A percentile compares a stretch with the other conserved stretches of the same genome.
Evolutionary conservation across 2,113 vertebrate species (phyloP).

Genomic region (Eurypyga helias): DNA sequence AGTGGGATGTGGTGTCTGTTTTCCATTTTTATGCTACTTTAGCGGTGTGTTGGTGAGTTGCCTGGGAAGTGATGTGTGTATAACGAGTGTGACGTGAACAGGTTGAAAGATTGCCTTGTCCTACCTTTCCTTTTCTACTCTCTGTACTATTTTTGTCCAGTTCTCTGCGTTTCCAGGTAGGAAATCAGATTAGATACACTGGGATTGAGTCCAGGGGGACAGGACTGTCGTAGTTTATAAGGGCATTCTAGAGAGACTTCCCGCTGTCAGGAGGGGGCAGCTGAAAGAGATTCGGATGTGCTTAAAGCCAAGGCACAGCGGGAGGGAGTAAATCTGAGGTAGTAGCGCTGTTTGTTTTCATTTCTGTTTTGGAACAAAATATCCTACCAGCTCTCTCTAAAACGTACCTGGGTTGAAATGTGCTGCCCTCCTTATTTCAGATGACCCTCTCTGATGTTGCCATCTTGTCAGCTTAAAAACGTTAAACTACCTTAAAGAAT

Average conservation of each 20-base stretch:
- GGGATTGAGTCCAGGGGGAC: not conserved
- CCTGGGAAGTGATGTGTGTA: not conserved
- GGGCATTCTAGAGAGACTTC: not conserved
- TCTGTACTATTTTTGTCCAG: not conserved
- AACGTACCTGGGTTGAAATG: not conserved
- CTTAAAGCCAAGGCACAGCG: not conserved
- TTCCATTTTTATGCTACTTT: not conserved
- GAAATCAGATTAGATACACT: not conserved
- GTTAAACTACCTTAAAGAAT: not conserved
- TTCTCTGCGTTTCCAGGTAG: not conserved
- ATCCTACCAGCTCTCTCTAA: not conserved
- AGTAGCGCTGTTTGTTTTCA: not conserved
- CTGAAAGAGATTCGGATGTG: not conserved
- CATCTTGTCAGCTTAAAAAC: not conserved
- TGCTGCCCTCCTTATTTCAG: not conserved
- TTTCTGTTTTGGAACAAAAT: not conserved
- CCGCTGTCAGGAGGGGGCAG: not conserved
- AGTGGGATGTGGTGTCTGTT: not conserved
- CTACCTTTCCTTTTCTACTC: not conserved
- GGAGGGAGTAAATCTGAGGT: not conserved
- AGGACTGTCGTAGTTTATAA: not conserved
- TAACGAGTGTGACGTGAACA: not conserved
- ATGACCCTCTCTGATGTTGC: not conserved
- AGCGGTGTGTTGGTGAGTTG: rapidly evolving
- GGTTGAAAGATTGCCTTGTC: not conserved